These are phyloP conservation scores for Triplophysa dalaica DNA, from an alignment of 2,113 vertebrate species.

Conservation along the genomic window DNA sequence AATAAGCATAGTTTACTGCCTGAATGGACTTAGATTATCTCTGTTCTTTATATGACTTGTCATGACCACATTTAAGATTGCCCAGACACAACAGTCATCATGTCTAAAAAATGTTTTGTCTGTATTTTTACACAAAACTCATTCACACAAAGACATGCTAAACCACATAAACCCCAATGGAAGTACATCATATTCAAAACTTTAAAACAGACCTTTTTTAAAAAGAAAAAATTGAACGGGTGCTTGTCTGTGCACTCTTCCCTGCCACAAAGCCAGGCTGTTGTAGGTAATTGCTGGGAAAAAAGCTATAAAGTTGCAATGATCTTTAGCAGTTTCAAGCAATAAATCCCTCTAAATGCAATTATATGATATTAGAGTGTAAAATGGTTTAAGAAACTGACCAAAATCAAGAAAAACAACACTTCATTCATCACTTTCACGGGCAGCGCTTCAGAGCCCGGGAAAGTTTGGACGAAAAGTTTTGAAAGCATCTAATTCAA, in stretches of 20 bases:
- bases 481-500: constrained; percentile 42
- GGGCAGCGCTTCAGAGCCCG: constrained; percentile 27
- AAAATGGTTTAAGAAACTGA: too few species aligned
- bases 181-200: not conserved
- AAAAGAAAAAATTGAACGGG: not conserved
- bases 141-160: not conserved
- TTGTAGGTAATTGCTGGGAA: too few species aligned
- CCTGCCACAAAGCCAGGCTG: too few species aligned
- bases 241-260: not conserved
- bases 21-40: not conserved
- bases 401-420: not conserved
- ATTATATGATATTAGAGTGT: too few species aligned
- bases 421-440: constrained; percentile 9
- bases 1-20: not conserved
- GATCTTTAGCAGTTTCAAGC: too few species aligned
- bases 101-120: not conserved
- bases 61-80: not conserved
- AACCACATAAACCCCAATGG: not conserved
- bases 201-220: not conserved
- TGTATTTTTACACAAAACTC: not conserved
- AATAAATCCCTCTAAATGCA: too few species aligned
- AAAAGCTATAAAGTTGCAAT: too few species aligned
- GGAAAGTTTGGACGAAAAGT: constrained; percentile 39
- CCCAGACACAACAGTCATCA: not conserved
- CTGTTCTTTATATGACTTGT: not conserved